phyloP scores from a whole-genome alignment of 2,888 invertebrate genomes.

The Oscheius onirici region DNA sequence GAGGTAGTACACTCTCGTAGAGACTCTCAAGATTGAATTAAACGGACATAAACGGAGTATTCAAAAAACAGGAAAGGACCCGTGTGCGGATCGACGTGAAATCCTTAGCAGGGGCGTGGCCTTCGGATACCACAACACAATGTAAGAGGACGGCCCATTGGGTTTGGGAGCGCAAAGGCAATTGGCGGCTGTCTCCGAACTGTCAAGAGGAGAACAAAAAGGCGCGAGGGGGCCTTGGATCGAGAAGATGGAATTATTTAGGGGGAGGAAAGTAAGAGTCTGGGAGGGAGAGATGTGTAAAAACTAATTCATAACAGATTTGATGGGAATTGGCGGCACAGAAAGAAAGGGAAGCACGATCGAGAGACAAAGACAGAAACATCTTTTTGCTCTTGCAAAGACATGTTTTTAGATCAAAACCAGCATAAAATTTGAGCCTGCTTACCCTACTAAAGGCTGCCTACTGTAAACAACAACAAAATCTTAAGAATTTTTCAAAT shows the following conservation, averaged over 20 bases:
- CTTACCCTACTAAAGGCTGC: no score
- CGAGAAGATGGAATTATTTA: not conserved
- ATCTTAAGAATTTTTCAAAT: no score
- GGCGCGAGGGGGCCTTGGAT: not conserved
- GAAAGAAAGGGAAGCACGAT: not conserved
- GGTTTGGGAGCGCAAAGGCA: not conserved
- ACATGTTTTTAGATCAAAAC: no score
- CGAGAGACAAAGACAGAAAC: not conserved
- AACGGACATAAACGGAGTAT: not conserved
- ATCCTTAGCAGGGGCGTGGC: conserved; percentile 29
- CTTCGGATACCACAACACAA: not conserved
- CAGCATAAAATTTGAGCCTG: no score
- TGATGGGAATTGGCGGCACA: not conserved
- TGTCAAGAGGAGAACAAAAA: conserved; percentile 19
- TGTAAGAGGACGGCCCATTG: conserved; percentile 19
- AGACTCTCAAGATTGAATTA: not conserved
- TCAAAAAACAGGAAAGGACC: conserved; percentile 8
- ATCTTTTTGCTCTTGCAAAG: no score
- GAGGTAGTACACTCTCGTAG: not conserved
- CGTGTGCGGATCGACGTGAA: conserved; percentile 11
- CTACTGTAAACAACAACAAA: no score
- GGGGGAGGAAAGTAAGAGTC: not conserved
- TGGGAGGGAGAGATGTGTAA: no score
- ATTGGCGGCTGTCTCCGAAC: conserved; percentile 8
- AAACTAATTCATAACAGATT: conserved; percentile 19